phyloP scores from a whole-genome alignment of 2,113 vertebrate genomes.

The Pedionomus torquatus region DNA sequence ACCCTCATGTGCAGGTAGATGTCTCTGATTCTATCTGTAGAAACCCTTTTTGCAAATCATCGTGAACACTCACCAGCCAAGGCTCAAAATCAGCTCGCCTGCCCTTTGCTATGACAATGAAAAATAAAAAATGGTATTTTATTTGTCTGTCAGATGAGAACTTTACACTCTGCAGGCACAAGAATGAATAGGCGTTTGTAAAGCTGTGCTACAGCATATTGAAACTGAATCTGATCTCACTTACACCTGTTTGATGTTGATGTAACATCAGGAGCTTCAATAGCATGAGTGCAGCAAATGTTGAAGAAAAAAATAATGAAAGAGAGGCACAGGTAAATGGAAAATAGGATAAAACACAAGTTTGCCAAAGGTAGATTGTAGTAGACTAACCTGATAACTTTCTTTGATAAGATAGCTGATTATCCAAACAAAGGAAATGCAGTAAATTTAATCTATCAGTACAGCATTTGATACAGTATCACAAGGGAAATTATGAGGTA shows the following conservation, averaged over 20 bases:
- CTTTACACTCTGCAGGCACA: not conserved
- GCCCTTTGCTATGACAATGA: constrained; percentile 47
- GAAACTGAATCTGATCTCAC: constrained; percentile 54
- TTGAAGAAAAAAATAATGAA: not conserved
- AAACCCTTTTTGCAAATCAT: constrained; percentile 24
- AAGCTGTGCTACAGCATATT: not conserved
- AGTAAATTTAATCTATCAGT: constrained; percentile 5
- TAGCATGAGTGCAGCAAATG: not conserved
- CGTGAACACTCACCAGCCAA: not conserved
- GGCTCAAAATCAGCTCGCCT: constrained; percentile 32
- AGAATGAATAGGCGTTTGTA: not conserved
- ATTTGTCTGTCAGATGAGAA: constrained; percentile 1
- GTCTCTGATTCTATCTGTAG: constrained; percentile 77
- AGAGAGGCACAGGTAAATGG: not conserved
- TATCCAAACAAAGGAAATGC: constrained; percentile 9
- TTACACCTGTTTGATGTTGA: constrained; percentile 36
- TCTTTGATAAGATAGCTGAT: constrained; percentile 39
- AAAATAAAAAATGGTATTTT: not conserved
- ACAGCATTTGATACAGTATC: constrained; percentile 35
- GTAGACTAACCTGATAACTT: constrained; percentile 13
- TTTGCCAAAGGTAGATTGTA: constrained; percentile 6
- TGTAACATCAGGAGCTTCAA: not conserved
- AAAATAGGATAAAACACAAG: constrained; percentile 45
- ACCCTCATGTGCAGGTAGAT: constrained; percentile 79
- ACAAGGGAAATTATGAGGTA: not conserved